These are phyloP conservation scores for Hylomyscus alleni DNA, from an alignment of 2,797 vertebrate genomes.

Conservation along the genomic window DNA sequence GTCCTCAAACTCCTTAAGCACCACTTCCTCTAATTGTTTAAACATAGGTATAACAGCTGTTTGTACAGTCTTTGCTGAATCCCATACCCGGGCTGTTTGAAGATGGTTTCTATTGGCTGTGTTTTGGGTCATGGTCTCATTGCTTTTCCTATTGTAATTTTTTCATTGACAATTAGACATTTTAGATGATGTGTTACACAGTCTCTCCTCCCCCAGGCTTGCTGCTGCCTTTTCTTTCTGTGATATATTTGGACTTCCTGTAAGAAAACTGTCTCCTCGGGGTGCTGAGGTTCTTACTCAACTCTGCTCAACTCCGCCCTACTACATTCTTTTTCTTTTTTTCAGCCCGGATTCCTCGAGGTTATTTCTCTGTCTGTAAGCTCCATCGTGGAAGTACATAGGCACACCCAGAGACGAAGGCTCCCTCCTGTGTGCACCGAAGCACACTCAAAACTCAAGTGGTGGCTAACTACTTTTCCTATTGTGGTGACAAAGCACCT, in stretches of 20 bases:
- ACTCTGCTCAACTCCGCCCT: neutral
- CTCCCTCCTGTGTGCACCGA: neutral
- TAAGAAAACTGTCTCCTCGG: neutral
- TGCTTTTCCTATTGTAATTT: conserved; percentile 40
- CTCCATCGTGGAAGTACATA: neutral
- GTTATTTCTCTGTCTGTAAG: neutral
- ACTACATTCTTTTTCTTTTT: neutral
- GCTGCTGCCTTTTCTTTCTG: neutral
- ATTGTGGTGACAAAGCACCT: neutral
- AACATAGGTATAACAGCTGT: neutral
- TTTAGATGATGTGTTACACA: conserved; percentile 1
- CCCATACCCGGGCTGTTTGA: neutral
- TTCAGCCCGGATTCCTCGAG: neutral
- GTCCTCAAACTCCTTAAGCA: conserved; percentile 32
- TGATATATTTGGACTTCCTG: conserved; percentile 6
- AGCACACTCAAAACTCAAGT: neutral
- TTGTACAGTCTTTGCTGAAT: conserved; percentile 20
- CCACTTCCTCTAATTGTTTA: conserved; percentile 18
- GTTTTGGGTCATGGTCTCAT: neutral
- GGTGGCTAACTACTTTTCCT: neutral
- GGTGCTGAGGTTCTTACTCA: neutral
- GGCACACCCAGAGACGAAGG: neutral
- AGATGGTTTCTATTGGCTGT: conserved; percentile 3
- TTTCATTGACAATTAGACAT: neutral
- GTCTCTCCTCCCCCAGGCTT: neutral